phyloP scores from a whole-genome alignment of 2,797 vertebrate species.

The Eidolon dupreanum region DNA sequence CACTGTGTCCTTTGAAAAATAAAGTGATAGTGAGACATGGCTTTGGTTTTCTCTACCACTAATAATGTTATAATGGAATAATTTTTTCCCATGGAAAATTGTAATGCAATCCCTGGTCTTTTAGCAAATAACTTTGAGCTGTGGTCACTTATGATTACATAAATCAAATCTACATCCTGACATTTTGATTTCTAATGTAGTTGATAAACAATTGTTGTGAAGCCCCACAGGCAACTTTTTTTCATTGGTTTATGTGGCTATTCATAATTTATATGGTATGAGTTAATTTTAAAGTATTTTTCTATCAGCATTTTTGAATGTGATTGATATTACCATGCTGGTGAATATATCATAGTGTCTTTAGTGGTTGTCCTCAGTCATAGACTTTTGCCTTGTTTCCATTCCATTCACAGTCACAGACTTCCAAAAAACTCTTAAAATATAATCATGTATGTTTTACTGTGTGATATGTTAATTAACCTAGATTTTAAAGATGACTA shows the following conservation, averaged over 20 bases:
- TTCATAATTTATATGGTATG: constrained; percentile 13
- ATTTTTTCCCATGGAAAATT: not conserved
- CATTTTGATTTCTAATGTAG: constrained; percentile 48
- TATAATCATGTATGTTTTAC: not conserved
- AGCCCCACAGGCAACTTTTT: not conserved
- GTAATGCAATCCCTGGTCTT: not conserved
- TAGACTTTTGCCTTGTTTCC: not conserved
- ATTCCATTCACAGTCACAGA: not conserved
- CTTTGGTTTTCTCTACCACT: not conserved
- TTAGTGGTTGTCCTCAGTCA: not conserved
- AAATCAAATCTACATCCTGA: constrained; percentile 49
- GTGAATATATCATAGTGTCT: not conserved
- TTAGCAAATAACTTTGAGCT: not conserved
- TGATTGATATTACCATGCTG: not conserved
- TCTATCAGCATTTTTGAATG: not conserved
- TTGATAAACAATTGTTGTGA: constrained; percentile 48
- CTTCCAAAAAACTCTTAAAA: not conserved
- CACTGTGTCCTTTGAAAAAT: not conserved
- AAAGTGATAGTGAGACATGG: not conserved
- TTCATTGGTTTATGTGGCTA: constrained; percentile 26
- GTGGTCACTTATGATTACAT: not conserved
- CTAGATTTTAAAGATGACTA: not conserved
- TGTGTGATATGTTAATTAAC: not conserved
- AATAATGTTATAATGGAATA: not conserved
- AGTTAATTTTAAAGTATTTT: not conserved